These are phyloP conservation scores for Theropithecus gelada DNA, from an alignment of 2,113 vertebrate species.

Conservation along the genomic window DNA sequence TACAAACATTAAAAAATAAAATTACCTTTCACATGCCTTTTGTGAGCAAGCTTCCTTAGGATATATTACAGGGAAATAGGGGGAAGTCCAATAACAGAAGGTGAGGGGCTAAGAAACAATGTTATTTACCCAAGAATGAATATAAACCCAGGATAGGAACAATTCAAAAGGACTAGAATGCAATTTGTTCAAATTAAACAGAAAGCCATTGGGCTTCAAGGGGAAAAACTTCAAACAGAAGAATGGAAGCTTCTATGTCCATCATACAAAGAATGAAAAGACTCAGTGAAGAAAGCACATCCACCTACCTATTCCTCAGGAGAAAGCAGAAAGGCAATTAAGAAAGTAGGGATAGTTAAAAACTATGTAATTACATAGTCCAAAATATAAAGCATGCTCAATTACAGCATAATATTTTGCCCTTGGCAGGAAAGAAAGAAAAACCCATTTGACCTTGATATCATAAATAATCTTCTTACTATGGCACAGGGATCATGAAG, in stretches of 20 bases:
- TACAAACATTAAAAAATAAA: conserved; percentile 22
- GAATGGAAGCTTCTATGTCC: not conserved
- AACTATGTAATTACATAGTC: not conserved
- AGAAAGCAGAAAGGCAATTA: not conserved
- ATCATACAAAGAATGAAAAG: not conserved
- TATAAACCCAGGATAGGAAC: not conserved
- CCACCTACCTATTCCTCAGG: not conserved
- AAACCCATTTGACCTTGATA: not conserved
- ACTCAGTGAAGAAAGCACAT: not conserved
- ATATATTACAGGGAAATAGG: not conserved
- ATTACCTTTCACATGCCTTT: not conserved
- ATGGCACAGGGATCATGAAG: not conserved
- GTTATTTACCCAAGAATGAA: not conserved
- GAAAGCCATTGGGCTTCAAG: not conserved
- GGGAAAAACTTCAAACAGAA: not conserved
- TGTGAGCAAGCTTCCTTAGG: not conserved
- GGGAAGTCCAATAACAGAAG: not conserved
- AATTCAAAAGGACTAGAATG: not conserved
- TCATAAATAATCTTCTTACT: not conserved
- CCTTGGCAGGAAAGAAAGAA: not conserved
- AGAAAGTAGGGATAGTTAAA: not conserved
- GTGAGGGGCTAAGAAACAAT: not conserved
- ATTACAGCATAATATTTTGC: not conserved
- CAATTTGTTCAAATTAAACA: not conserved
- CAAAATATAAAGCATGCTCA: not conserved